Conservation (phyloP, 2,888 invertebrate genomes). For the Polymixis lichenea region DNA sequence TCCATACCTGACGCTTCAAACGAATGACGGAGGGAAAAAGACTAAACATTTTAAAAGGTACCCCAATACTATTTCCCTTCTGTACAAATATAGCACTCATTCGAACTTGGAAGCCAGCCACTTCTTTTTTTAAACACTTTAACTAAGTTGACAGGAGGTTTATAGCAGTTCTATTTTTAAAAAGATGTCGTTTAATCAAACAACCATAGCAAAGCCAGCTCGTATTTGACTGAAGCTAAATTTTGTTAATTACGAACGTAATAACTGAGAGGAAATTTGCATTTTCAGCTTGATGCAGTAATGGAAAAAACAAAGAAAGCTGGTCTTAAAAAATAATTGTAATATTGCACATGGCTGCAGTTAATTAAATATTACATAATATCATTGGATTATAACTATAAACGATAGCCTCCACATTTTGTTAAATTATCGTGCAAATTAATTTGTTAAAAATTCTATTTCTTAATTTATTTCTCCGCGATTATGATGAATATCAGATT, state of each 20-base stretch:
- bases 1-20: background rate
- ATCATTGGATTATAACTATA: background rate
- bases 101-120: conserved; percentile 24
- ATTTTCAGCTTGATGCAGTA: conserved; percentile 30
- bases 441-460: background rate
- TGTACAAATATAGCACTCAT: conserved; percentile 14
- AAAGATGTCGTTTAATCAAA: conserved; percentile 42
- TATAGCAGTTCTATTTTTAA: conserved; percentile 47
- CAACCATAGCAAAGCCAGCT: conserved; percentile 31
- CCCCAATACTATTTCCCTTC: background rate
- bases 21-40: background rate
- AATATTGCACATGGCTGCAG: background rate
- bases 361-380: background rate
- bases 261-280: conserved; percentile 31
- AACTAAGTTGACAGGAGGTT: conserved; percentile 49
- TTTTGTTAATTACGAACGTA: conserved; percentile 52
- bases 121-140: conserved; percentile 47
- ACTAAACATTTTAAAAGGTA: conserved; percentile 4
- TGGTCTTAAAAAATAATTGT: conserved; percentile 8
- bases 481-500: background rate
- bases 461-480: background rate
- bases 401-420: too few relatives aligned
- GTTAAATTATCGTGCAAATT: background rate
- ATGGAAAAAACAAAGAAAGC: conserved; percentile 16
- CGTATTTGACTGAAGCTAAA: conserved; percentile 43